Percentiles rank a stretch among this genome's conserved stretches.
phyloP scores from a whole-genome alignment of 2,797 vertebrate species.

The Notolepis coatsorum region DNA sequence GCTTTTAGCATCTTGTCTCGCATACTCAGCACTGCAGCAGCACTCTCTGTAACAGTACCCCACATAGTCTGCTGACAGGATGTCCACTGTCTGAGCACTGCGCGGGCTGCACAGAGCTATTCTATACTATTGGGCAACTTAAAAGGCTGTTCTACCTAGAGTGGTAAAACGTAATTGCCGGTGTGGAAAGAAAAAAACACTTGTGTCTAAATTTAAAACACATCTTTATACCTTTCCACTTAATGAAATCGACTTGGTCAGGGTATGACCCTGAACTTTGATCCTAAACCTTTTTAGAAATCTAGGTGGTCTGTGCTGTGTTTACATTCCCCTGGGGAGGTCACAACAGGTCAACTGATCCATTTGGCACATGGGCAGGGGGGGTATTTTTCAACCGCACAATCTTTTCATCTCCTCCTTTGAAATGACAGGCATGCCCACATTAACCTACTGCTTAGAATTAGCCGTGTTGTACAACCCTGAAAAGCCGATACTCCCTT shows the following conservation, averaged over 20 bases:
- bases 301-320: constrained; percentile 23
- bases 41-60: constrained; percentile 11
- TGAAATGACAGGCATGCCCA: constrained; percentile 35
- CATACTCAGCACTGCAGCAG: constrained; percentile 48
- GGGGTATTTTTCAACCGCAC: constrained; percentile 26
- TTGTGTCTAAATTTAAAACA: no score
- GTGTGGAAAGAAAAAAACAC: no score
- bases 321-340: constrained; percentile 14
- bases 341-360: constrained; percentile 56
- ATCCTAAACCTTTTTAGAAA: constrained; percentile 32
- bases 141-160: background rate
- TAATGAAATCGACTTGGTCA: constrained; percentile 20
- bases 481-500: constrained; percentile 41
- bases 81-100: constrained; percentile 46
- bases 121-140: background rate
- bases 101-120: background rate
- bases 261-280: constrained; percentile 53
- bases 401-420: constrained; percentile 16
- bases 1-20: constrained; percentile 14
- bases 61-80: constrained; percentile 43
- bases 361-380: constrained; percentile 43
- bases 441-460: constrained; percentile 32
- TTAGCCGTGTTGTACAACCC: constrained; percentile 39
- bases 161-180: background rate
- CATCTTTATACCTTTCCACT: background rate